Base-by-base conservation (phyloP, 2,797 vertebrate species). In the Enteromius anoplus region DNA sequence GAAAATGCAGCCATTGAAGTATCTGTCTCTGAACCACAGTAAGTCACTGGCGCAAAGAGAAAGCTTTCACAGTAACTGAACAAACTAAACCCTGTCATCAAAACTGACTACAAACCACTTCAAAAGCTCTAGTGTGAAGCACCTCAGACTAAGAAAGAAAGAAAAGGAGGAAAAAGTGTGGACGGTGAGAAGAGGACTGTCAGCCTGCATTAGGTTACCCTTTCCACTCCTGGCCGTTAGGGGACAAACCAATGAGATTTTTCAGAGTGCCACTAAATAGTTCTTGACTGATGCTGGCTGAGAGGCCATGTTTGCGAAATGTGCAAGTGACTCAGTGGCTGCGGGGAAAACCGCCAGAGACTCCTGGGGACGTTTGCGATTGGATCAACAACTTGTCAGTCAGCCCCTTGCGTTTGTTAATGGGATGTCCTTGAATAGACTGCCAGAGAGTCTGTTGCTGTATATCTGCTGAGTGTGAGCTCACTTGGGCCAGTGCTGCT, bases 331-430 rank as follows among this genome's bases (percentile, higher is more conserved):
- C 75, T 86, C 84, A 86, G 73, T 65, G 60, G 65, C 49, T 70
- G 58, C 23, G 62, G 47, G 29, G 78, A 53, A 72, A 83, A 64
- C 64, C 29, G 47, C 42, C 75, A 73, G 79, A 84, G 75, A 73
- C 70, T 72, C 82, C 49, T 77, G 60, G 86, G 86, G 80, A 85
- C 55, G 70, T 87, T 85, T 82, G 73, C 58, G 80, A 85, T 80
- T 87, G 83, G 83, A 83, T 85, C 86, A 87, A 81, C 70, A 69
- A 65, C 79, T 72, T 87, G 86, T 87, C 86, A 75, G 75, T 85
- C 83, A 85, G 34, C 40, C 17, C 40, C 65, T 82, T 47, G 86
- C n/a, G 40, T 70, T 49, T 80, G 80, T 80, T 79, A 82, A 75
- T 78, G 69, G 69, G 34, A 37, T 42, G 79, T 73, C 78, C 83